A percentile compares a stretch with the other conserved stretches of the same genome.
phyloP scores from a whole-genome alignment of 2,888 invertebrate species.

The Strigamia crassipes region DNA sequence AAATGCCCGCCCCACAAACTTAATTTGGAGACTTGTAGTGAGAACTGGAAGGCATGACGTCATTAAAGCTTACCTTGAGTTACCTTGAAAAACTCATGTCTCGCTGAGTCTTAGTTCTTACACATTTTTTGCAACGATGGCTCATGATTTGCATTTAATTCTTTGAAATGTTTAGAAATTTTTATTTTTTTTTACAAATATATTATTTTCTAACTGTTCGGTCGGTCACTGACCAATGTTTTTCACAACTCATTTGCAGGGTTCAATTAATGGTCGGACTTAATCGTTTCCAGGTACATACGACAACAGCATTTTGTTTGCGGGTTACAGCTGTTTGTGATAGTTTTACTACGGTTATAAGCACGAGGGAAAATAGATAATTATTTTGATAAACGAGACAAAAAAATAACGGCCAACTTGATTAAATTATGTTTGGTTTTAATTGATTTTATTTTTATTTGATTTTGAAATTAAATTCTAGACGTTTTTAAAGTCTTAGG shows the following conservation, averaged over 20 bases:
- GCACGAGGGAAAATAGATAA: neutral
- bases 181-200: too few relatives aligned
- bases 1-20: constrained; percentile 6
- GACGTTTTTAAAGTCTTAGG: too few relatives aligned
- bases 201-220: too few relatives aligned
- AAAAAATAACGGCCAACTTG: neutral
- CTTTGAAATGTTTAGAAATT: too few relatives aligned
- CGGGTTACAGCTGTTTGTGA: neutral
- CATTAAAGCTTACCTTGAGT: neutral
- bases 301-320: neutral
- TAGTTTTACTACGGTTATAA: neutral
- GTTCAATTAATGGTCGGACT: neutral
- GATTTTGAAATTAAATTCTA: too few relatives aligned
- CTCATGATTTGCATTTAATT: too few relatives aligned
- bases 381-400: neutral
- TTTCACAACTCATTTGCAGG: neutral
- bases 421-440: too few relatives aligned
- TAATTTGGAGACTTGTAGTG: constrained; percentile 7
- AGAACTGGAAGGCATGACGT: constrained; percentile 8
- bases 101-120: neutral
- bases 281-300: neutral
- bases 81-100: neutral
- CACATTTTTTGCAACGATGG: too few relatives aligned
- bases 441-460: too few relatives aligned
- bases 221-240: too few relatives aligned